A percentile compares a stretch with the other conserved stretches of the same genome.
These are phyloP conservation scores for Serinus canaria DNA, from an alignment of 2,113 vertebrate genomes.

Conservation along the genomic window DNA sequence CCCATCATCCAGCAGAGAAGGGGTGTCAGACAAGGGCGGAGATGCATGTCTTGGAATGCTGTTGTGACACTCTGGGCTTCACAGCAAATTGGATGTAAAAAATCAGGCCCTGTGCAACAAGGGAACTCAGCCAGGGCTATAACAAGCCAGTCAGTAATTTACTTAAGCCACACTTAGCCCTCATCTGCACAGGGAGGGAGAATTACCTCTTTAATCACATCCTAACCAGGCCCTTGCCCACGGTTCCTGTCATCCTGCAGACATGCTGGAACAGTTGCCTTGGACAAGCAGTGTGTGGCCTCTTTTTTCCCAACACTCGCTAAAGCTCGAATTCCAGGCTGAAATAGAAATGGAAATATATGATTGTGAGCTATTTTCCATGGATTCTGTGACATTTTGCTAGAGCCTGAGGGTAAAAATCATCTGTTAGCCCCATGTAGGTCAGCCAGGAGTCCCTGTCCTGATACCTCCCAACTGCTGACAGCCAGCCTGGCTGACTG, in stretches of 20 bases:
- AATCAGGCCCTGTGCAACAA: background rate
- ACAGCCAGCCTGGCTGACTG: background rate
- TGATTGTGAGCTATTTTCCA: background rate
- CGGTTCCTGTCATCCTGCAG: background rate
- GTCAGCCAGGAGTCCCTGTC: background rate
- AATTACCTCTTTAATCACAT: slow-evolving; percentile 54
- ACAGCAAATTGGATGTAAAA: slow-evolving; percentile 24
- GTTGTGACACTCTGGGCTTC: background rate
- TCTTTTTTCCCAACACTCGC: background rate
- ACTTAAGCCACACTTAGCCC: slow-evolving; percentile 42
- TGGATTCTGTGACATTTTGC: background rate
- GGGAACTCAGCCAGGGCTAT: slow-evolving; percentile 40
- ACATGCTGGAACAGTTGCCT: background rate
- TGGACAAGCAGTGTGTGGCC: background rate
- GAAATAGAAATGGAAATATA: background rate
- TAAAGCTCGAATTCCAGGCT: background rate
- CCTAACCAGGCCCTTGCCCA: background rate
- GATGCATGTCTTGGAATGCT: background rate
- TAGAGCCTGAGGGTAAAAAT: background rate
- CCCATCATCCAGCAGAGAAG: background rate
- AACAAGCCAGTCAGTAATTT: slow-evolving; percentile 38
- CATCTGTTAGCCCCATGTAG: background rate
- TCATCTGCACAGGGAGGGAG: slow-evolving; percentile 3
- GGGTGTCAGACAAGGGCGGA: background rate
- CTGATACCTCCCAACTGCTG: background rate